Evolutionary conservation across 2,888 invertebrate species (phyloP).

Genomic region (Chamaedrilus cognettii): DNA sequence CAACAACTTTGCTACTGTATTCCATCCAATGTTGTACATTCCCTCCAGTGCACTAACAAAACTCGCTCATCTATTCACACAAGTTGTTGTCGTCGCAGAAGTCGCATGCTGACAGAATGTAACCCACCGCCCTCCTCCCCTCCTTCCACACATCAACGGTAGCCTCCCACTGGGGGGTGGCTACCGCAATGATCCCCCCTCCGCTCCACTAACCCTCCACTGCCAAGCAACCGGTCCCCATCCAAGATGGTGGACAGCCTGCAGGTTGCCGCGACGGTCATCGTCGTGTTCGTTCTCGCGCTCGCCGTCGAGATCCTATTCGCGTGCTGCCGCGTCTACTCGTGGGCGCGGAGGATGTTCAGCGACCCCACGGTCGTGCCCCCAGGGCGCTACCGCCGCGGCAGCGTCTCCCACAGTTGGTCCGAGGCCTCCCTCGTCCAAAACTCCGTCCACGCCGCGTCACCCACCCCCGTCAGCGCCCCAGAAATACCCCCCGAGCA

Average conservation of each 20-base stretch:
- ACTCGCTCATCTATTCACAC: no score
- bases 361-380: conserved; percentile 28
- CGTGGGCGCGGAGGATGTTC: conserved; percentile 22
- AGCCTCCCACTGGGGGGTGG: no score
- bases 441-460: conserved; percentile 6
- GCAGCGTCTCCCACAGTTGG: conserved; percentile 30
- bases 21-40: no score
- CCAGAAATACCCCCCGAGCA: neutral
- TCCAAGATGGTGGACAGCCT: conserved; percentile 24
- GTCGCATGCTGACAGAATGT: no score
- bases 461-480: conserved; percentile 4
- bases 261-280: conserved; percentile 23
- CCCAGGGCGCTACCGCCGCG: conserved; percentile 29
- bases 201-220: no score
- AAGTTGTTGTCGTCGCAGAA: no score
- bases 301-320: conserved; percentile 31
- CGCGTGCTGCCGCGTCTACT: conserved; percentile 26
- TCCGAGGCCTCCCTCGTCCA: conserved; percentile 23
- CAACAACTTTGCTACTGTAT: no score
- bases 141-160: no score
- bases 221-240: neutral
- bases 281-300: conserved; percentile 32
- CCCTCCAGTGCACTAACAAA: no score
- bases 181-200: no score
- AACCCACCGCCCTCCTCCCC: no score